Percentiles rank a stretch among this genome's conserved stretches.
Conservation (phyloP, 2,113 vertebrate genomes). For the Scatophagus argus region DNA sequence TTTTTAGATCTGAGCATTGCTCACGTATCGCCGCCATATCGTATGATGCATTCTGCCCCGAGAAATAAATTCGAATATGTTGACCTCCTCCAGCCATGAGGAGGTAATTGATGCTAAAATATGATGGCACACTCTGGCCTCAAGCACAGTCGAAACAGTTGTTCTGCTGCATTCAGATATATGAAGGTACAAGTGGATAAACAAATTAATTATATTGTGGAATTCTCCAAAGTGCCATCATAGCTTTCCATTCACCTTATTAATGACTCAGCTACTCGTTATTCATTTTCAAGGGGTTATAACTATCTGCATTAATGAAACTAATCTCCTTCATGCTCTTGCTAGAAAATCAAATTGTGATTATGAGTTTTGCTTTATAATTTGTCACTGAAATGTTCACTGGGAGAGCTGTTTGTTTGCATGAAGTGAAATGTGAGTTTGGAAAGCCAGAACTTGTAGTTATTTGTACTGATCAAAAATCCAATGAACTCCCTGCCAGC, state of each 20-base stretch:
- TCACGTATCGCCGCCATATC: slow-evolving; percentile 50
- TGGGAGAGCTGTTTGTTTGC: not conserved
- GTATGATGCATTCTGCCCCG: slow-evolving; percentile 46
- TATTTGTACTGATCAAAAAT: slow-evolving; percentile 24
- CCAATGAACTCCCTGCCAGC: not conserved
- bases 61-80: slow-evolving; percentile 39
- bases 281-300: slow-evolving; percentile 16
- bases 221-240: not conserved
- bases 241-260: slow-evolving; percentile 3
- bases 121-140: slow-evolving; percentile 53
- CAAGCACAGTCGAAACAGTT: not conserved
- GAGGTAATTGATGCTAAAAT: slow-evolving; percentile 74
- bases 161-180: slow-evolving; percentile 19
- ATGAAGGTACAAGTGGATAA: slow-evolving; percentile 33
- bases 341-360: slow-evolving; percentile 1
- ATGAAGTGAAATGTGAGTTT: slow-evolving; percentile 4
- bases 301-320: slow-evolving; percentile 10
- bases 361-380: not conserved
- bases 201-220: slow-evolving; percentile 11
- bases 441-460: not conserved
- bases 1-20: slow-evolving; percentile 62
- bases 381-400: slow-evolving; percentile 5
- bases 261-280: slow-evolving; percentile 8
- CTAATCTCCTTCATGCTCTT: not conserved
- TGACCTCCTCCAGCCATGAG: slow-evolving; percentile 71